phyloP scores from a whole-genome alignment of 2,888 invertebrate genomes.

The Troides oblongomaculatus region DNA sequence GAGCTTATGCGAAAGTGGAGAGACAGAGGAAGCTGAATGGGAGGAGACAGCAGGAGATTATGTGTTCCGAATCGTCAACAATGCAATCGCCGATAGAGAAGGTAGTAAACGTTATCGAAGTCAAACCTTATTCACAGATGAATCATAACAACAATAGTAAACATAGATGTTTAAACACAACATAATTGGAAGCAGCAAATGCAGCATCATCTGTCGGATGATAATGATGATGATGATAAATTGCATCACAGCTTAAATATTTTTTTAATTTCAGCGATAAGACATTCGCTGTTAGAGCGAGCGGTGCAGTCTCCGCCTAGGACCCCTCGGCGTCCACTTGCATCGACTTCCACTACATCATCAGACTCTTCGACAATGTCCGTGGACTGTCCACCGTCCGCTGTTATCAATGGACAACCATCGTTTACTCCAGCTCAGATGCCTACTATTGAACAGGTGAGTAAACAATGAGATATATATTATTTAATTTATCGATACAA shows the following conservation, averaged over 20 bases:
- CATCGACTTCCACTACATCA: conserved; percentile 84
- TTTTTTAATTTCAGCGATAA: conserved; percentile 75
- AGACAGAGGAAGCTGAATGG: conserved; percentile 77
- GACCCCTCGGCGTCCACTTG: conserved; percentile 78
- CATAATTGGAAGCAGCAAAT: no score
- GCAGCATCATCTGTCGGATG: no score
- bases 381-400: conserved; percentile 70
- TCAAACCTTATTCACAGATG: no score
- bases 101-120: conserved; percentile 54
- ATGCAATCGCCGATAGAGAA: conserved; percentile 84
- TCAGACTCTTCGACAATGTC: conserved; percentile 83
- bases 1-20: conserved; percentile 81
- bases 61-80: conserved; percentile 93
- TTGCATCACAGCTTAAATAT: no score
- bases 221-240: no score
- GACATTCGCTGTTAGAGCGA: conserved; percentile 83
- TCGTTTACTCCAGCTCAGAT: conserved; percentile 49
- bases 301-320: conserved; percentile 70
- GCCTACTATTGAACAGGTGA: conserved; percentile 62
- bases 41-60: conserved; percentile 85
- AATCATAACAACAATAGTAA: no score
- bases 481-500: no score
- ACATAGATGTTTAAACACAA: no score
- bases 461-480: no score
- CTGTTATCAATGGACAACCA: conserved; percentile 55